These are phyloP conservation scores for Harpegnathos saltator DNA, from an alignment of 1,140 invertebrate genomes.

Conservation along the genomic window DNA sequence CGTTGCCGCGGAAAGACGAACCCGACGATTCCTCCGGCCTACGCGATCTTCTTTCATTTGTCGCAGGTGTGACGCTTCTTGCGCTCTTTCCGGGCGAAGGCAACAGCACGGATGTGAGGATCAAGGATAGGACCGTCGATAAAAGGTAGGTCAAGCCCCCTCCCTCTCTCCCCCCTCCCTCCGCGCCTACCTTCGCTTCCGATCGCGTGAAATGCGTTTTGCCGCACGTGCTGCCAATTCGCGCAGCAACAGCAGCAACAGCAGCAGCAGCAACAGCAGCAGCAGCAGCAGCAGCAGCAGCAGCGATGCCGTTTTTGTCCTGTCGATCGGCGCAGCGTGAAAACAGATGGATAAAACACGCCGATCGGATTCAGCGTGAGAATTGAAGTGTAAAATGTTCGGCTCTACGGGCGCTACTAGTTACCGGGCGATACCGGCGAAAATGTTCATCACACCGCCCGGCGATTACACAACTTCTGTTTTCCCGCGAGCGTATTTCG, in stretches of 20 bases:
- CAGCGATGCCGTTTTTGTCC: constrained; percentile 17
- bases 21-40: constrained; percentile 25
- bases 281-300: too few species aligned
- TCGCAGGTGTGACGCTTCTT: constrained; percentile 58
- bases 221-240: constrained; percentile 49
- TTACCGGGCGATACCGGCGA: background rate
- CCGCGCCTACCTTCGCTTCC: constrained; percentile 3
- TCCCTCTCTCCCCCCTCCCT: too few species aligned
- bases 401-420: background rate
- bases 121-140: constrained; percentile 49
- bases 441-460: background rate
- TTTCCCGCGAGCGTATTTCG: background rate
- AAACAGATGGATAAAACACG: constrained; percentile 27
- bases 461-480: background rate
- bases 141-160: constrained; percentile 48
- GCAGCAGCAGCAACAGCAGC: too few species aligned
- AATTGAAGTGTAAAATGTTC: constrained; percentile 18
- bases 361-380: background rate
- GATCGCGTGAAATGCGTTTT: constrained; percentile 52
- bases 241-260: background rate
- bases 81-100: constrained; percentile 48
- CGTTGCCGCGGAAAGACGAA: constrained; percentile 19
- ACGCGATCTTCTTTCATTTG: constrained; percentile 54
- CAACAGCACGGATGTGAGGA: constrained; percentile 43
- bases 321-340: background rate